These are phyloP conservation scores for Tribolium freemani DNA, from an alignment of 2,888 invertebrate genomes.

Conservation along the genomic window DNA sequence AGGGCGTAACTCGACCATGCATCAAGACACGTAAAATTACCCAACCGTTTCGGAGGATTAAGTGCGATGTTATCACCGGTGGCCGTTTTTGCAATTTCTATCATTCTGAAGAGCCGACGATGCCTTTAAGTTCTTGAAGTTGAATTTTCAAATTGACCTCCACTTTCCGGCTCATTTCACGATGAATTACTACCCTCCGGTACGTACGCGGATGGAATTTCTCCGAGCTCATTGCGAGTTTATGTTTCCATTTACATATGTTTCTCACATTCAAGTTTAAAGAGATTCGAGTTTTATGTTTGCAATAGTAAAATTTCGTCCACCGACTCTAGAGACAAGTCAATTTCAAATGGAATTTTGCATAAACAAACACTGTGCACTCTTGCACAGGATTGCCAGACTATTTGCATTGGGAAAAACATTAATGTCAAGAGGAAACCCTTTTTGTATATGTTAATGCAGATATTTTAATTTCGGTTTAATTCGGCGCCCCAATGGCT, in stretches of 20 bases:
- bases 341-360: slow-evolving; percentile 21
- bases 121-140: slow-evolving; percentile 5
- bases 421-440: background rate
- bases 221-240: slow-evolving; percentile 30
- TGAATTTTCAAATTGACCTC: slow-evolving; percentile 24
- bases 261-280: slow-evolving; percentile 26
- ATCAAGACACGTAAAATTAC: slow-evolving; percentile 31
- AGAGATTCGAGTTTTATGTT: slow-evolving; percentile 23
- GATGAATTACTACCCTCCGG: slow-evolving; percentile 25
- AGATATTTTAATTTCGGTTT: background rate
- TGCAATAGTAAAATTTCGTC: slow-evolving; percentile 25
- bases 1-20: slow-evolving; percentile 25
- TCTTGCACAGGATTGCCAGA: background rate
- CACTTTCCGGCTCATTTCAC: slow-evolving; percentile 29
- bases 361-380: slow-evolving; percentile 5
- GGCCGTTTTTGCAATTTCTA: slow-evolving; percentile 17
- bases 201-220: slow-evolving; percentile 21
- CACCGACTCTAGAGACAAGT: slow-evolving; percentile 21
- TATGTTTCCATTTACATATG: slow-evolving; percentile 42
- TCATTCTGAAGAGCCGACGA: background rate
- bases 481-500: background rate
- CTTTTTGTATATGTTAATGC: background rate
- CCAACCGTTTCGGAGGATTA: slow-evolving; percentile 20
- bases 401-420: slow-evolving; percentile 10
- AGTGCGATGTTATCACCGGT: slow-evolving; percentile 12